Conservation (phyloP, 2,113 vertebrate genomes). For the Hyla sarda region DNA sequence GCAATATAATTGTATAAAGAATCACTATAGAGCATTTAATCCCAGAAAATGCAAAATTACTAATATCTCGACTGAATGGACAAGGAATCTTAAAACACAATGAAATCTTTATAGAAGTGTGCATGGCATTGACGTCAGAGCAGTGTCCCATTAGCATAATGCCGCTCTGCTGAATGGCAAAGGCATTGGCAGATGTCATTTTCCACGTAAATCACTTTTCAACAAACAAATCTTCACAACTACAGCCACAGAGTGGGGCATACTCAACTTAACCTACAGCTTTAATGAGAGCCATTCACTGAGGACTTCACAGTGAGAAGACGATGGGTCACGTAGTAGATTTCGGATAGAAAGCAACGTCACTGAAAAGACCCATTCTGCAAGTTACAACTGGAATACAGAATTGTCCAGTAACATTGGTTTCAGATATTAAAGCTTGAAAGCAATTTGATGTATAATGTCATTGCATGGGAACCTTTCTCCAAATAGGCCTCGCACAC, state of each 20-base stretch:
- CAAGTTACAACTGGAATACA: background rate
- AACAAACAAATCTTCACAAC: constrained; percentile 40
- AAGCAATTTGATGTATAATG: constrained; percentile 5
- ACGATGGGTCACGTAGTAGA: constrained; percentile 12
- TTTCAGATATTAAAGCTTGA: constrained; percentile 12
- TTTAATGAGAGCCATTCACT: constrained; percentile 42
- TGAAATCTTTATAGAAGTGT: constrained; percentile 56
- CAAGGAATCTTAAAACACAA: constrained; percentile 48
- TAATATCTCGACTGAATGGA: constrained; percentile 43
- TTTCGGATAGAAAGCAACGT: background rate
- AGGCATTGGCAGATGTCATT: constrained; percentile 47
- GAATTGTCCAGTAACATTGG: background rate
- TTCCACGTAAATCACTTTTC: constrained; percentile 49
- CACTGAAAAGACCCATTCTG: constrained; percentile 44
- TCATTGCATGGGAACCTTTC: background rate
- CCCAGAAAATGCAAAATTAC: constrained; percentile 23
- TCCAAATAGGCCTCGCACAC: background rate
- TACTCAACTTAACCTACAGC: constrained; percentile 13
- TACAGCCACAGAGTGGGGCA: background rate
- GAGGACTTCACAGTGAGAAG: constrained; percentile 30
- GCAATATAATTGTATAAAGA: constrained; percentile 35
- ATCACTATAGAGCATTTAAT: background rate
- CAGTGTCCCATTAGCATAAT: constrained; percentile 48
- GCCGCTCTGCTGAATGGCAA: constrained; percentile 33
- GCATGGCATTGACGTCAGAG: constrained; percentile 56